Base-by-base conservation (phyloP, 2,113 vertebrate genomes). In the Marmota flaviventris region DNA sequence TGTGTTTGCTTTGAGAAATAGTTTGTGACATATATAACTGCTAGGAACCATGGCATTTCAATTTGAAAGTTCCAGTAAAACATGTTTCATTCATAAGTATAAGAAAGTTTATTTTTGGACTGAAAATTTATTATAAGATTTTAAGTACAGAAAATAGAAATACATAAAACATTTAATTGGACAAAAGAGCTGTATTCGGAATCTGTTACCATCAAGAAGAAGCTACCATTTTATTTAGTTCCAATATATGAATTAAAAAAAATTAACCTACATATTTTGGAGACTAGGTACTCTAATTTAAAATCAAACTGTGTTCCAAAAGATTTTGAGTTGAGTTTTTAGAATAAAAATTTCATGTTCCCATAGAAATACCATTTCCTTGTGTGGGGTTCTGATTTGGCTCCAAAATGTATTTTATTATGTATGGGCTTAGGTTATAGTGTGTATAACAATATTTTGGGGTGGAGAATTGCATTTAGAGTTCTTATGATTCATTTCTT, bases 211-310 rank as follows among this genome's bases (percentile, higher is more conserved):
- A 39, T 82, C 7, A 96, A 90, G 73, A 96, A n/a, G 10, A 87
- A 95, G 17, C 32, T 92, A 83, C 69, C 25, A 86, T 48, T 93
- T 93, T 95, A 94, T 48, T 48, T 51, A 84, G 79, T 91, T 94
- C 53, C 91, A 48, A 78, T 45, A 45, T 45, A 45, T 45, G 45
- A 45, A 45, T 45, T 45, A 8, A 8, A 45, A 45, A 45, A 45
- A 45, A 45, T 42, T 42, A 45, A 8, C 78, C 20, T 61, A n/a
- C 8, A 12, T 83, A 17, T 89, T 94, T 97, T 95, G 22, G 29
- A 89, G 63, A 82, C 53, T 95, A 93, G 63, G 18, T 45, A 92
- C 45, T 91, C 8, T 91, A 48, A 85, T 92, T 89, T 93, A 79
- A 75, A 89, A 94, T 51, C 25, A 88, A 3, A 83, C 16, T 13